Base-by-base conservation (phyloP, 2,888 invertebrate genomes). In the Epinotia bilunana region DNA sequence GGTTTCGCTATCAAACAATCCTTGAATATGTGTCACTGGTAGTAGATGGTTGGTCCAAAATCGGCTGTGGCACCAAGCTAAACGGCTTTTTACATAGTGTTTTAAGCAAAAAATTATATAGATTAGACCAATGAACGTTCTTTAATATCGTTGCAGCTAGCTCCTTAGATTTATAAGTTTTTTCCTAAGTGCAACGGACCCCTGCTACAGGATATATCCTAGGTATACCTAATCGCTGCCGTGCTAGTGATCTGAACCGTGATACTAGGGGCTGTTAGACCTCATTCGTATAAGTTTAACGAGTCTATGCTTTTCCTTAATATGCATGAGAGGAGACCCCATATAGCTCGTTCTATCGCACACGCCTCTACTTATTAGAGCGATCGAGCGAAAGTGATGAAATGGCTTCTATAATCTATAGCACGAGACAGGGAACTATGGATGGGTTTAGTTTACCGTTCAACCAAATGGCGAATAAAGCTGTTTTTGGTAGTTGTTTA, bases 221-320 rank as follows among this genome's bases (percentile, higher is more conserved):
- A n/a, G n/a, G n/a, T n/a, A n/a, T n/a, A n/a, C n/a, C 23, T 28
- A 69, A 69, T 60, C 46, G 68, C 33, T 39, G n/a, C 60, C 16
- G 12, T 28, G 65, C 67, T 58, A 69, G 68, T 69, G 58, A 69
- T 46, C 68, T 58, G 68, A 43, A 23, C 57, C 55, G 39, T 68
- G 39, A 57, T 57, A 20, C 43, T 43, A 58, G 28, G 20, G 55
- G 65, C 33, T 53, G 55, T 57, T 68, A 68, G 43, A 69, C 68
- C 68, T 60, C 68, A 69, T 69, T 69, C 58, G 43, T 60, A 60
- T 28, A 46, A 58, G 68, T 69, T 69, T 69, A 69, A 69, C 58
- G 68, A 58, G 57, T 23, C 58, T 58, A 46, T 69, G n/a, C 58
- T 43, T 7, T 23, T 69, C 43, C 68, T 69, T 69, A 58, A 60